Conservation (phyloP, 30 jellyfish, hydroid and myxozoan genomes). For the Turritopsis rubra region DNA sequence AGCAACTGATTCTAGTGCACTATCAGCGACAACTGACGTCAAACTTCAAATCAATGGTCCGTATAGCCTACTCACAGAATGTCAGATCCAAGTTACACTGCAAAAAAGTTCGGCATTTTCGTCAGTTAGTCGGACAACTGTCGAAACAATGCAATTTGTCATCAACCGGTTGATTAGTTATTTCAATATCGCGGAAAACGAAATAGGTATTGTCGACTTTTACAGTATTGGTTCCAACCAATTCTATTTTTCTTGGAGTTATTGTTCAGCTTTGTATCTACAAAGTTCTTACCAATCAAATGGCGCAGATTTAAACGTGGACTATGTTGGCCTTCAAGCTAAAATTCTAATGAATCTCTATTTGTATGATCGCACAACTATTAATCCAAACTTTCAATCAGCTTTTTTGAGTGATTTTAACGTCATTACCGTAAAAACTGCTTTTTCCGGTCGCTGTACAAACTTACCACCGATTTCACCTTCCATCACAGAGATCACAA, state of each 20-base stretch:
- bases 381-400: conserved; percentile 17
- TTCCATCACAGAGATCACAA: conserved; percentile 21
- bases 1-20: conserved; percentile 40
- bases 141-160: conserved; percentile 12
- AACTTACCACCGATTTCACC: conserved; percentile 62
- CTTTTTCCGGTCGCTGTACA: conserved; percentile 56
- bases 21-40: conserved; percentile 21
- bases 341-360: conserved; percentile 21
- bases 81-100: conserved; percentile 20
- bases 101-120: background rate
- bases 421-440: conserved; percentile 48
- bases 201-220: conserved; percentile 35
- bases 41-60: conserved; percentile 28
- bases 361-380: background rate
- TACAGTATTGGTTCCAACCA: conserved; percentile 4
- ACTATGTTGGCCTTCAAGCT: conserved; percentile 24
- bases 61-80: conserved; percentile 21
- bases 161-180: conserved; percentile 12
- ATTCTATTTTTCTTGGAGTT: conserved; percentile 36
- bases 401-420: conserved; percentile 29
- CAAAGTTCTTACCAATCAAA: conserved; percentile 5
- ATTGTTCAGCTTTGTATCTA: conserved; percentile 49
- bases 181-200: conserved; percentile 22
- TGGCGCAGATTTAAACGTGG: conserved; percentile 25
- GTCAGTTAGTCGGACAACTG: background rate